Conservation (phyloP, 2,888 invertebrate genomes). For the Cepaea hortensis region DNA sequence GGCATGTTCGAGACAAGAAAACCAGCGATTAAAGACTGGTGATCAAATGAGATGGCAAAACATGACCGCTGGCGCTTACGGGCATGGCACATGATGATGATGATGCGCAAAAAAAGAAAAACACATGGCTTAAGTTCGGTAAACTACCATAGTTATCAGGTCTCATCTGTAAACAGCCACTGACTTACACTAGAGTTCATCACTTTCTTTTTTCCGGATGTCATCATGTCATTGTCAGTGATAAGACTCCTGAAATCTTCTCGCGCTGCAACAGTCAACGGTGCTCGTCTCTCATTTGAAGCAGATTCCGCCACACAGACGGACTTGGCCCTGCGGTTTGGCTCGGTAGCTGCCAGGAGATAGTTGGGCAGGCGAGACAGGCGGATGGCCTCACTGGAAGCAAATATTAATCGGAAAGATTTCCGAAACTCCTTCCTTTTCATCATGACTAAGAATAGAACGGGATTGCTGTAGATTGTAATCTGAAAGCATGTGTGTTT, state of each 20-base stretch:
- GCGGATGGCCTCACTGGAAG: slow-evolving; percentile 5
- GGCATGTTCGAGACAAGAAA: no score
- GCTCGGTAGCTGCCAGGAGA: not conserved
- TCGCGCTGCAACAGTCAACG: not conserved
- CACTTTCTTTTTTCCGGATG: not conserved
- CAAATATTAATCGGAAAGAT: not conserved
- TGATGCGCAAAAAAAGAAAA: no score
- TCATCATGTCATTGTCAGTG: not conserved
- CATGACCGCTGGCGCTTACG: no score
- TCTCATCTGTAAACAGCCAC: not conserved
- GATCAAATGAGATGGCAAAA: no score
- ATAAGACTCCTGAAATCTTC: not conserved
- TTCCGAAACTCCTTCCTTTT: slow-evolving; percentile 5
- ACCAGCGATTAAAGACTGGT: no score
- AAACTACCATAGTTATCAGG: not conserved
- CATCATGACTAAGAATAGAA: not conserved
- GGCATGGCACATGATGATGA: no score
- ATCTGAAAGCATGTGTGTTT: slow-evolving; percentile 6
- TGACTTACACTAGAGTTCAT: not conserved
- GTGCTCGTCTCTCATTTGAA: not conserved
- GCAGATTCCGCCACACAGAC: accelerated
- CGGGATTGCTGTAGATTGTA: not conserved
- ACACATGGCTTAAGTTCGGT: not conserved
- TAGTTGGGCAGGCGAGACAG: not conserved
- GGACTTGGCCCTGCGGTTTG: not conserved